Evolutionary conservation across 2,888 invertebrate species (phyloP), one percentile per base, ranked within the genome.

Genomic region (Diarsia brunnea): DNA sequence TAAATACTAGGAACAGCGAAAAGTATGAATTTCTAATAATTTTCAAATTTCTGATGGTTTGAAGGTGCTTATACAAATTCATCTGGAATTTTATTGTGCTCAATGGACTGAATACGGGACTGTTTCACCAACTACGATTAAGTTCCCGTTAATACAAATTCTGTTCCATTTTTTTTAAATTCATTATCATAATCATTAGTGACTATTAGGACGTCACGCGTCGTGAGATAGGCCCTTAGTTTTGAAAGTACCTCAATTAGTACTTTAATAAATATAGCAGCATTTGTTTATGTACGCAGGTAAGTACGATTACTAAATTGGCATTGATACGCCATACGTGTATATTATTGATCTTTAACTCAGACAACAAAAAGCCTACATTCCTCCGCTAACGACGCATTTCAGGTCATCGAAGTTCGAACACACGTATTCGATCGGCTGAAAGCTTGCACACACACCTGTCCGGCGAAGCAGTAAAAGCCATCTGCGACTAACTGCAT

Each of bases 401-500:
- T 53, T 77, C 14, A 12, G 55, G 66, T 69, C 45, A 71, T 78
- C 27, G 58, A 53, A 68, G 47, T 78, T 69, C 31, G n/a, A 72
- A 60, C 24, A 69, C 60, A 82, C 53, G 70, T 82, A 71, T 83
- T 81, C 53, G n/a, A 78, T 82, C 65, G 45, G 11, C 47, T 47
- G 43, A 43, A 63, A 67, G 70, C 31, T 27, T 49, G 43, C 49
- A 24, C 61, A n/a, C 38, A 53, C 45, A 72, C 60, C 79, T 69
- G 79, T 67, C 65, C 75, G 49, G 38, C 43, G 51, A 60, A 73
- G 79, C 84, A 66, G 63, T 81, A 53, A 84, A 79, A 79, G 53
- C 79, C 69, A 79, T 74, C 63, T 81, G 81, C 47, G 66, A 67
- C 81, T 63, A 83, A 81, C 84, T 78, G 73, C 84, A 67, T 76